Evolutionary conservation across 2,797 vertebrate genomes (phyloP).

Genomic region (Trachops cirrhosus): DNA sequence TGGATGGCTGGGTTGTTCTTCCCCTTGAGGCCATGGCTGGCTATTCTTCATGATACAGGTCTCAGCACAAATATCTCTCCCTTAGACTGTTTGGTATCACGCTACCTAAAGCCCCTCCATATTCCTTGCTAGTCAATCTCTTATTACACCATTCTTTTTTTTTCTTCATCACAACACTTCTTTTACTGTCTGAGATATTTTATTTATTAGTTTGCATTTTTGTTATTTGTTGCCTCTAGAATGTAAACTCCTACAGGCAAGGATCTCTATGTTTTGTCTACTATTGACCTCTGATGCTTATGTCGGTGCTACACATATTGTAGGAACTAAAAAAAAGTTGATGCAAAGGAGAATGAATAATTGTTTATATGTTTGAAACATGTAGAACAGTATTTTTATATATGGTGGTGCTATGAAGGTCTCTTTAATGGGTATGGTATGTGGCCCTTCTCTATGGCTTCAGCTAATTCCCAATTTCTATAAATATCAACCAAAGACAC

Average conservation of each 20-base stretch:
- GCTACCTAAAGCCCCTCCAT: not conserved
- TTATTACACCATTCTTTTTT: not conserved
- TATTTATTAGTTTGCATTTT: not conserved
- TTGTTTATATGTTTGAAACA: not conserved
- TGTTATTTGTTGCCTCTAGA: not conserved
- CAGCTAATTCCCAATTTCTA: not conserved
- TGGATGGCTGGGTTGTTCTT: not conserved
- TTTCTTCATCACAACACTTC: not conserved
- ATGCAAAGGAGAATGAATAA: not conserved
- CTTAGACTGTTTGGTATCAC: not conserved
- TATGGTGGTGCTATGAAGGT: not conserved
- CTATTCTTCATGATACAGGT: not conserved
- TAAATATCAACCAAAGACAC: not conserved
- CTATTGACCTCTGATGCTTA: not conserved
- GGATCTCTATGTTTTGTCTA: not conserved
- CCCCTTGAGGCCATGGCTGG: rapidly evolving
- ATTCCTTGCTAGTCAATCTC: not conserved
- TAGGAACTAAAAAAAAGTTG: not conserved
- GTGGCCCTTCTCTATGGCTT: not conserved
- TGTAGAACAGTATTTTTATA: not conserved
- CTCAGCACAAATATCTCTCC: not conserved
- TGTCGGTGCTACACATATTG: not conserved
- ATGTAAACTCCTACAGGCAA: not conserved
- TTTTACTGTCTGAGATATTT: not conserved
- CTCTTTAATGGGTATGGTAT: not conserved